Conservation (phyloP, 92 coral and sea anemone genomes). For the Nematostella vectensis region DNA sequence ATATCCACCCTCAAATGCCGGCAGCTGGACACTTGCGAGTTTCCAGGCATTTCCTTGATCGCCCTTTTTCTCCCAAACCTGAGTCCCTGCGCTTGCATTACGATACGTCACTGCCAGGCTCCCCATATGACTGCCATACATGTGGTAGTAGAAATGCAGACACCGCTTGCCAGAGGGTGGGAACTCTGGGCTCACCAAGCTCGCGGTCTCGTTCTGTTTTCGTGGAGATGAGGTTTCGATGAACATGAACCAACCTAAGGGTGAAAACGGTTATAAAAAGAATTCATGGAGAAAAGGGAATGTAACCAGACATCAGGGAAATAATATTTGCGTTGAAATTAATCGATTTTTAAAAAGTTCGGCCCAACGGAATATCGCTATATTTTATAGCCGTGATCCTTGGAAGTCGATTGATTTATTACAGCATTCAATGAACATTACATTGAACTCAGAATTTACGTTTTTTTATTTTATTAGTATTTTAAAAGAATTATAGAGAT, state of each 20-base stretch:
- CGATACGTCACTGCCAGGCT: conserved; percentile 12
- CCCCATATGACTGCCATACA: conserved; percentile 65
- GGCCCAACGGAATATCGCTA: too few relatives aligned
- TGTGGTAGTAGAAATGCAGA: conserved; percentile 80
- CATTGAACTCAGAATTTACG: too few relatives aligned
- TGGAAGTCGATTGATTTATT: too few relatives aligned
- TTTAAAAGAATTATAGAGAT: too few relatives aligned
- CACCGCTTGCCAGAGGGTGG: conserved; percentile 38
- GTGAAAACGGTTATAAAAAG: too few relatives aligned
- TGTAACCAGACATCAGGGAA: too few relatives aligned
- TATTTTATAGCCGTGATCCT: too few relatives aligned
- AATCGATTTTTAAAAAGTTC: too few relatives aligned
- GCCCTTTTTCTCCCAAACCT: conserved; percentile 27
- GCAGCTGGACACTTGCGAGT: conserved; percentile 53
- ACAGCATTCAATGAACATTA: too few relatives aligned
- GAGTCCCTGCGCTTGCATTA: background rate
- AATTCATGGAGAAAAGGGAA: too few relatives aligned
- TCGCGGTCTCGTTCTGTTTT: conserved; percentile 41
- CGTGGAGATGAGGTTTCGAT: conserved; percentile 81
- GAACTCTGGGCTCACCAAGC: conserved; percentile 54
- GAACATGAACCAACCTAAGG: conserved; percentile 62
- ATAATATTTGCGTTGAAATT: too few relatives aligned
- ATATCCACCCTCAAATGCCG: conserved; percentile 15
- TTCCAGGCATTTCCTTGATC: conserved; percentile 66
- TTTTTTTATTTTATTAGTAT: too few relatives aligned